phyloP scores from a whole-genome alignment of 2,888 invertebrate genomes.

The Neoitamus cyanurus region DNA sequence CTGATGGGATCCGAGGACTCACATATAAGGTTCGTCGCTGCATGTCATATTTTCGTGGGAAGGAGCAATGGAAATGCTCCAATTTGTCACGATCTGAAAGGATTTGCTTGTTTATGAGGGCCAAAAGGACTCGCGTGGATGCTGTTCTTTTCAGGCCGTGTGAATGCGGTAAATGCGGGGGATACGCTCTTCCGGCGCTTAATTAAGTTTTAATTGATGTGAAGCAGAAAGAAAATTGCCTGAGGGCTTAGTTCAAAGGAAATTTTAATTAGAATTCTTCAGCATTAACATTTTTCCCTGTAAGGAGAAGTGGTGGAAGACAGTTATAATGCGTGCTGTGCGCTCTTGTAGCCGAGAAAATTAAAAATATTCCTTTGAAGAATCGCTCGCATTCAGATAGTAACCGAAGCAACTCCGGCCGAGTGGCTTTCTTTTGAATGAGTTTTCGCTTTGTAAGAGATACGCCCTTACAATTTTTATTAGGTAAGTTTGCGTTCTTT shows the following conservation, averaged over 20 bases:
- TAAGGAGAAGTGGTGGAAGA: background rate
- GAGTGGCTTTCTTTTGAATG: background rate
- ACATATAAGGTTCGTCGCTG: background rate
- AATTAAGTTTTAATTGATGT: conserved; percentile 21
- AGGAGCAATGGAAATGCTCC: background rate
- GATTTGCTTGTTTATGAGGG: background rate
- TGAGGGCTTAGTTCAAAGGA: background rate
- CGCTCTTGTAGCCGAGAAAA: background rate
- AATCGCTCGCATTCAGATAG: background rate
- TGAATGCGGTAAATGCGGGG: background rate
- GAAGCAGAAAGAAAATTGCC: background rate
- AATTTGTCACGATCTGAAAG: background rate
- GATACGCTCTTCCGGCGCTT: background rate
- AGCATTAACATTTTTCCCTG: background rate
- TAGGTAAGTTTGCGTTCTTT: background rate
- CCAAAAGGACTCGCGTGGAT: background rate
- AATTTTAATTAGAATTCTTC: background rate
- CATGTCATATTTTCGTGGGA: too few species aligned
- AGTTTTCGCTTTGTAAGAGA: background rate
- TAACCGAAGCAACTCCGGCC: background rate
- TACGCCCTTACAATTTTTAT: background rate
- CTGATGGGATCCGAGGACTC: conserved; percentile 21
- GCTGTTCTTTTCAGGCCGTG: background rate
- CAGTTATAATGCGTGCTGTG: background rate
- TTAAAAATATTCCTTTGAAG: background rate